Base-by-base conservation (phyloP, 2,888 invertebrate species). In the Eulithis testata region DNA sequence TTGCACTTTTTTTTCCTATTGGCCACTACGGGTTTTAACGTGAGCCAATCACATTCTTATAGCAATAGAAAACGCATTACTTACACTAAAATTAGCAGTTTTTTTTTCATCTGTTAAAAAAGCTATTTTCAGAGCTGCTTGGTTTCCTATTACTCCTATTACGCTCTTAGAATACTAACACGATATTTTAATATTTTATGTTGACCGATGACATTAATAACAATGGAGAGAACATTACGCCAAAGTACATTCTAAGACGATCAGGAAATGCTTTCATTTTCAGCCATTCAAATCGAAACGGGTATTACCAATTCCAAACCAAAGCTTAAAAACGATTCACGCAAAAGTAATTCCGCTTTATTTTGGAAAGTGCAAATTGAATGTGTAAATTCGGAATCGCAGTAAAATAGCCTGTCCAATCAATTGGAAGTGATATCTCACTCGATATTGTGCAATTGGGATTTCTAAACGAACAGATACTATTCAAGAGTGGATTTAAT, bases 291-390 rank as follows among this genome's bases (percentile, higher is more conserved):
- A 49, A 9, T 11, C 21, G 11, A n/a, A 44, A 55, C 11, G 9
- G 40, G 44, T 54, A 52, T 37, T 61, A 54, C 49, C 60, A 37
- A 40, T 54, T 54, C 40, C 27, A 40, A 53, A 52, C 53, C 37
- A 40, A 11, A 49, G 54, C 40, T 40, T 45, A 11, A n/a, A 44
- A 37, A 27, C 37, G 31, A 47, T 58, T 53, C 40, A 51, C 36
- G 40, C 53, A 11, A 43, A 64, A 50, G 49, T 51, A 36, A 68
- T 62, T 69, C 68, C 14, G 9, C 45, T 51, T 49, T 43, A 21
- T 60, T 63, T 50, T n/a, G 59, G 63, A 14, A 66, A 67, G 61
- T 63, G 68, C 58, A 69, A 73, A 73, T 70, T 67, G 63, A 59
- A 66, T 63, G 66, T 40, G 47, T 52, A 66, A 60, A 63, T 66